Base-by-base conservation (phyloP, 2,113 vertebrate genomes). In the Choloepus hoffmanni region DNA sequence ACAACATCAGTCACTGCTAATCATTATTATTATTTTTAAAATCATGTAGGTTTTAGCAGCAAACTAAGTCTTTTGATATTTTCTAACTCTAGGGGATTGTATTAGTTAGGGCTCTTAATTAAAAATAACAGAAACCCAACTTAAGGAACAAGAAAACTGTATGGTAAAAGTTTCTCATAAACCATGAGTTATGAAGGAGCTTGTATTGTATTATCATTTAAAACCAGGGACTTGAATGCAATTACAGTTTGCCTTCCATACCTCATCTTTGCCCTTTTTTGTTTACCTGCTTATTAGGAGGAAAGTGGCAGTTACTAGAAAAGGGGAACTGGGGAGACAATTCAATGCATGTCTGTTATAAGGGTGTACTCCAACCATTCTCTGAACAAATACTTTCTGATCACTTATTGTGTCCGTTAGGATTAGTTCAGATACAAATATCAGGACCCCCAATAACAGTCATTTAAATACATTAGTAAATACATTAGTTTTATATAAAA, bases 41-140 rank as follows among this genome's bases (percentile, higher is more conserved):
- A 77, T 89, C 6, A 36, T 50, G 23, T 40, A 45, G 28, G 33
- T 53, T 74, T 53, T 86, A 13, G 26, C 67, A 94, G 19, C 58
- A 95, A 92, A 92, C 63, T 89, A 78, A 68, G 4, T 12, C 53
- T 78, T 85, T 76, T 88, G 81, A 7, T 43, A 48, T 85, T 62
- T 77, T 78, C 68, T 55, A 58, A 36, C 78, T 90, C 40, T 90
- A 36, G 18, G 40, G 26, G 62, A n/a, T 58, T 73, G 26, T 90
- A 60, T 94, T 62, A 30, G 7, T 63, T 86, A 77, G 14, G 7
- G 60, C 30, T 85, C 5, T 84, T 23, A 45, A 19, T 72, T 65
- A 53, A 60, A 94, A 86, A 68, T n/a, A 68, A 70, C 6, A n/a
- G 9, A 79, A 55, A 70, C 24, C 85, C 24, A 85, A 13, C 33